Percentiles rank a stretch among this genome's conserved stretches.
phyloP scores from a whole-genome alignment of 2,888 invertebrate genomes.

The Drosophila nr. fundita region DNA sequence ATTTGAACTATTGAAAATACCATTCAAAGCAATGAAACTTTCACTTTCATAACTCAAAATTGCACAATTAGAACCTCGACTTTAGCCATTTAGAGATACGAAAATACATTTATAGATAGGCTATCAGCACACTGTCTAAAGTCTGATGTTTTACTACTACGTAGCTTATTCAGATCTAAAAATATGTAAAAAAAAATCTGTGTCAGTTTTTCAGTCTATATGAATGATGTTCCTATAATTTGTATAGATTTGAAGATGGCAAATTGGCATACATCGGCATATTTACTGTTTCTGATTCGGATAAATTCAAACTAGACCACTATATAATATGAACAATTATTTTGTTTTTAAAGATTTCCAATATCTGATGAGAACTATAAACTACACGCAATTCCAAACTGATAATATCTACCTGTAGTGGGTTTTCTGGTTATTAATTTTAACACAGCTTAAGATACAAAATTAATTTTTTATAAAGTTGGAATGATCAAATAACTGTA shows the following conservation, averaged over 20 bases:
- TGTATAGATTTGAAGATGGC: background rate
- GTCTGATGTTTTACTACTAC: no score
- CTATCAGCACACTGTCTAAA: background rate
- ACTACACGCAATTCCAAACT: accelerated
- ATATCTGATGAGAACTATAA: background rate
- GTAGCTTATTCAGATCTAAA: background rate
- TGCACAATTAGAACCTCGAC: no score
- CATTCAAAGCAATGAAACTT: background rate
- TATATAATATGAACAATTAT: background rate
- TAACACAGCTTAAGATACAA: background rate
- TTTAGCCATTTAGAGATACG: background rate
- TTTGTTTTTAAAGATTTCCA: background rate
- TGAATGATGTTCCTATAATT: background rate
- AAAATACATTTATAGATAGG: background rate
- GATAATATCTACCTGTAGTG: accelerated
- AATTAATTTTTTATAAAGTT: background rate
- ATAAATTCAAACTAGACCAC: background rate
- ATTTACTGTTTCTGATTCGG: no score
- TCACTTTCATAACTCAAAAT: no score
- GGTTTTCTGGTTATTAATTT: background rate
- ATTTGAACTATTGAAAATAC: no score
- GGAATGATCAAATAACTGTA: background rate
- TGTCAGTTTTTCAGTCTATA: background rate
- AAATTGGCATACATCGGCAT: background rate
- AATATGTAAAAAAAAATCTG: background rate